A percentile compares a stretch with the other conserved stretches of the same genome.
phyloP scores from a whole-genome alignment of 2,888 invertebrate genomes.

The Parapristionchus giblindavisi region DNA sequence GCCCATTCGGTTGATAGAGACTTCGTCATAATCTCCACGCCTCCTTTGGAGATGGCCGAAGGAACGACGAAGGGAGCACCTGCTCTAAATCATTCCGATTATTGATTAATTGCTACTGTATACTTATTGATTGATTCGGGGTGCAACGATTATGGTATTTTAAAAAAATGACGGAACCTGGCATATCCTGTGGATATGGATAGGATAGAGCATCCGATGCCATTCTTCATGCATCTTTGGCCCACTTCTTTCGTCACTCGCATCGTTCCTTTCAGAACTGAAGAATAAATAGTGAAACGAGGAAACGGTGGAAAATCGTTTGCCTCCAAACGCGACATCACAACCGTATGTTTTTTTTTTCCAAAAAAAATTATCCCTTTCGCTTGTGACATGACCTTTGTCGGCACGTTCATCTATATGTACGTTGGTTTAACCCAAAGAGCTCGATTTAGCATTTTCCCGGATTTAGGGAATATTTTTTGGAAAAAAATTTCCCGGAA shows the following conservation, averaged over 20 bases:
- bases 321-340: background rate
- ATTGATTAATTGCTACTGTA: background rate
- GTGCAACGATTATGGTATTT: background rate
- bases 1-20: slow-evolving; percentile 75
- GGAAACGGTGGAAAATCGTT: background rate
- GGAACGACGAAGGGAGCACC: slow-evolving; percentile 75
- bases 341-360: background rate
- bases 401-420: background rate
- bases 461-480: no score
- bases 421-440: no score
- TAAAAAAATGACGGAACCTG: slow-evolving; percentile 37
- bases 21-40: slow-evolving; percentile 73
- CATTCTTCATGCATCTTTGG: slow-evolving; percentile 71
- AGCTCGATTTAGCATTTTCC: no score
- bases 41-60: slow-evolving; percentile 74
- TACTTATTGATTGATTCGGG: background rate
- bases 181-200: slow-evolving; percentile 74
- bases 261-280: slow-evolving; percentile 73
- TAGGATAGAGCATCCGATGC: slow-evolving; percentile 70
- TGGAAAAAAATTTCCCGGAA: no score
- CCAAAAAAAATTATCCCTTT: background rate
- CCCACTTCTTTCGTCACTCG: slow-evolving; percentile 74
- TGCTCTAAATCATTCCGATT: slow-evolving; percentile 47
- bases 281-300: background rate
- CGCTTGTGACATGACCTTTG: background rate